These are phyloP conservation scores for Aurelia coerulea DNA, from an alignment of 30 jellyfish, hydroid and myxozoan species.

Conservation along the genomic window DNA sequence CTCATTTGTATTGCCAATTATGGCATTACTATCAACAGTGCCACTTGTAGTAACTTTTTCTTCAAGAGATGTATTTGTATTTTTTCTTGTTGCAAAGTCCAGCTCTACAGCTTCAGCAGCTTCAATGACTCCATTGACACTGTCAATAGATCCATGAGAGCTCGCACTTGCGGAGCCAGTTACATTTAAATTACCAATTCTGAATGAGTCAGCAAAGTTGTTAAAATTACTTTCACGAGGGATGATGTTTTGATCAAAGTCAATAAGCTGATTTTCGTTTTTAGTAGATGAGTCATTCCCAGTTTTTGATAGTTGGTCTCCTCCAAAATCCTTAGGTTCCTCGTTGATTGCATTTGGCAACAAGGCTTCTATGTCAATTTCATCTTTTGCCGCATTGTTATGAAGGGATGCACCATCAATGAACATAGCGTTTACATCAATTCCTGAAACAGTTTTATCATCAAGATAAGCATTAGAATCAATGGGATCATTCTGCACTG, in stretches of 20 bases:
- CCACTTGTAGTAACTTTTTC: no score
- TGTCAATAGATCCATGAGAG: slow-evolving; percentile 37
- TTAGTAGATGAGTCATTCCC: neutral
- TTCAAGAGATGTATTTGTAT: neutral
- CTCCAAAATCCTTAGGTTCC: slow-evolving; percentile 2
- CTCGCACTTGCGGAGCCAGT: slow-evolving; percentile 1
- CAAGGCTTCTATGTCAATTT: slow-evolving; percentile 20
- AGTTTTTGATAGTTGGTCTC: neutral
- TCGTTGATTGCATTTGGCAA: slow-evolving; percentile 53
- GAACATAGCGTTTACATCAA: neutral
- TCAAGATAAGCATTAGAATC: neutral
- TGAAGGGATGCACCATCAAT: neutral
- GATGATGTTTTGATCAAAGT: neutral
- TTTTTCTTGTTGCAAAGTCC: slow-evolving; percentile 8
- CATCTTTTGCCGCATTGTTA: neutral
- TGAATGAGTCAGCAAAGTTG: neutral
- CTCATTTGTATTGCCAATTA: no score
- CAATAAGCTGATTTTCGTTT: neutral
- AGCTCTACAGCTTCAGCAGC: slow-evolving; percentile 48
- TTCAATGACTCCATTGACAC: slow-evolving; percentile 26
- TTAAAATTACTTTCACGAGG: neutral
- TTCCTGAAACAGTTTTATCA: neutral
- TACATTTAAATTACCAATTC: neutral
- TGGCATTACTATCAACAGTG: no score
- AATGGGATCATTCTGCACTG: slow-evolving; percentile 31